Evolutionary conservation across 2,888 invertebrate genomes (phyloP).

Genomic region (Rotaria socialis): DNA sequence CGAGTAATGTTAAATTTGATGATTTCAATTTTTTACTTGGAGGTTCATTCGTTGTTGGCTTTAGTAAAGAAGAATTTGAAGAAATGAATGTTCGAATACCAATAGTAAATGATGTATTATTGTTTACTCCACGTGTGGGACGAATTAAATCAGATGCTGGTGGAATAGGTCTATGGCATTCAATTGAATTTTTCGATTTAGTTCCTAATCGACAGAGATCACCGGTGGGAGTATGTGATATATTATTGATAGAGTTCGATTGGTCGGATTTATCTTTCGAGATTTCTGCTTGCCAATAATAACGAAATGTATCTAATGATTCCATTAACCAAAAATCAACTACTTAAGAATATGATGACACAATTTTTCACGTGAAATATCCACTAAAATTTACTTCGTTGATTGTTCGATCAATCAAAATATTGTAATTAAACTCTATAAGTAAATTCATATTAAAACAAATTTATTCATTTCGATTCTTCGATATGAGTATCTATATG

Average conservation of each 20-base stretch:
- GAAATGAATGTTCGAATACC: neutral
- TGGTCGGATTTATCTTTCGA: neutral
- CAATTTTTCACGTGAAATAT: neutral
- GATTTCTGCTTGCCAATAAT: neutral
- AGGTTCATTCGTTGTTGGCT: neutral
- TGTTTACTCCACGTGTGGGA: neutral
- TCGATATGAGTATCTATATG: neutral
- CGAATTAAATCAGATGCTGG: neutral
- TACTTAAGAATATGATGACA: no score
- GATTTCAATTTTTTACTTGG: neutral
- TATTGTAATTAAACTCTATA: neutral
- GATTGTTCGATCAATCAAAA: neutral
- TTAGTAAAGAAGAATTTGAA: neutral
- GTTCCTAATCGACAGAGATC: neutral
- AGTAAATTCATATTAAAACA: neutral
- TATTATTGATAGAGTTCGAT: neutral
- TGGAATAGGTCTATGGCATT: neutral
- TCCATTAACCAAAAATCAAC: neutral
- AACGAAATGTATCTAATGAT: neutral
- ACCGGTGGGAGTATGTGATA: neutral
- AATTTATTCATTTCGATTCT: neutral
- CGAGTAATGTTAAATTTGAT: neutral
- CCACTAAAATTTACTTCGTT: neutral
- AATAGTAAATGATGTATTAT: slow-evolving; percentile 1
- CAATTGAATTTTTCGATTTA: neutral